Percentiles rank a stretch among this genome's conserved stretches.
Evolutionary conservation across 1,140 invertebrate species (phyloP).

Genomic region (Pseudomyrmex pallidus): DNA sequence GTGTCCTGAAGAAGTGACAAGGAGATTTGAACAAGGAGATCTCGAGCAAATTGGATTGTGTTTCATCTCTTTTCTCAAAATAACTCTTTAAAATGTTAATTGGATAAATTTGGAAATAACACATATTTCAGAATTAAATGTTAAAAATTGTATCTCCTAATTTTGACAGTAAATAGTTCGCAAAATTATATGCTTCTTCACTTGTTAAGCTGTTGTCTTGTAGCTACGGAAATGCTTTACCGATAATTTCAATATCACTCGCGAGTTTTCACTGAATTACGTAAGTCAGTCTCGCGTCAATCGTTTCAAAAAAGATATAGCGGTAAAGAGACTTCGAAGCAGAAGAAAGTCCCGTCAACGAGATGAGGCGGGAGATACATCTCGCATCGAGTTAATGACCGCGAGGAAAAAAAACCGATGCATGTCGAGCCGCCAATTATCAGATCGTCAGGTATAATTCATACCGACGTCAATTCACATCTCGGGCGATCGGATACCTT

Average conservation of each 20-base stretch:
- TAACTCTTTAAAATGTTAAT: no score
- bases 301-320: neutral
- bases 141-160: no score
- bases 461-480: neutral
- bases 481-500: slow-evolving; percentile 4
- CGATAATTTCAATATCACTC: no score
- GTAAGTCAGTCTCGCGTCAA: neutral
- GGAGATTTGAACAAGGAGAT: neutral
- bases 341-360: slow-evolving; percentile 2
- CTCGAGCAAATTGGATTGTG: neutral
- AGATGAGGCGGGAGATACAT: slow-evolving; percentile 2
- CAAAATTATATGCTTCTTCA: no score
- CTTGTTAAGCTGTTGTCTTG: no score
- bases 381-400: slow-evolving; percentile 5
- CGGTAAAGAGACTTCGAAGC: neutral
- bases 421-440: slow-evolving; percentile 5
- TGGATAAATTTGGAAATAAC: no score
- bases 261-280: neutral
- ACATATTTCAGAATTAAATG: no score
- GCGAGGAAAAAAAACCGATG: neutral
- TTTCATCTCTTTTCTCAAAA: neutral
- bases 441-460: slow-evolving; percentile 19
- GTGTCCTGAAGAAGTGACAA: neutral
- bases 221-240: no score
- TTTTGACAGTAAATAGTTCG: no score